A percentile compares a stretch with the other conserved stretches of the same genome.
Evolutionary conservation across 1,140 invertebrate genomes (phyloP).

Genomic region (Drosophila lacertosa): DNA sequence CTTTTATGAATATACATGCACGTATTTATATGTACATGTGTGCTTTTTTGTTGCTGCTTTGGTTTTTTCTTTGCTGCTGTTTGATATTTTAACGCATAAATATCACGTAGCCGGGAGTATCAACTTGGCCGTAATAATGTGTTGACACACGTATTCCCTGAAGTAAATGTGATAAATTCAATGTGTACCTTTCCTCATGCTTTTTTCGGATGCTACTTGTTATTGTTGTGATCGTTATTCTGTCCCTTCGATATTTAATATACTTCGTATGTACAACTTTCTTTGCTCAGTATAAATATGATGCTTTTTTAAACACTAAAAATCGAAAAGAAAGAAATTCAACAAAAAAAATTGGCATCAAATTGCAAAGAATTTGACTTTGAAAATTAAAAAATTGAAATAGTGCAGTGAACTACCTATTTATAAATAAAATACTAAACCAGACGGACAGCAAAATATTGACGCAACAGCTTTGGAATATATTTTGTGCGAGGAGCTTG

Average conservation of each 20-base stretch:
- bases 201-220: conserved; percentile 10
- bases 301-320: conserved; percentile 41
- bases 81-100: conserved; percentile 76
- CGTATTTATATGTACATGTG: background rate
- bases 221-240: conserved; percentile 1
- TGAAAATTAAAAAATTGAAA: conserved; percentile 4
- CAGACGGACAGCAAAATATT: conserved; percentile 21
- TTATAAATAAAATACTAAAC: conserved; percentile 15
- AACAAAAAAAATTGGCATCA: background rate
- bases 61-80: conserved; percentile 42
- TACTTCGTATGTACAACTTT: background rate
- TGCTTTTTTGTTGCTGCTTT: conserved; percentile 17
- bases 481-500: conserved; percentile 41
- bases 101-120: conserved; percentile 68
- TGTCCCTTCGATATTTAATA: background rate
- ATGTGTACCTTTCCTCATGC: conserved; percentile 12
- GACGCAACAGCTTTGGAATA: conserved; percentile 29
- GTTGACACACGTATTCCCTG: conserved; percentile 57
- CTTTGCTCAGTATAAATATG: conserved; percentile 38
- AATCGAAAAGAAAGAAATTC: conserved; percentile 22
- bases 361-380: background rate
- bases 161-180: conserved; percentile 68
- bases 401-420: conserved; percentile 14
- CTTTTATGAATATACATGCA: conserved; percentile 30
- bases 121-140: conserved; percentile 62